Evolutionary conservation across 2,888 invertebrate species (phyloP).

Genomic region (Drosophila vallismaia): DNA sequence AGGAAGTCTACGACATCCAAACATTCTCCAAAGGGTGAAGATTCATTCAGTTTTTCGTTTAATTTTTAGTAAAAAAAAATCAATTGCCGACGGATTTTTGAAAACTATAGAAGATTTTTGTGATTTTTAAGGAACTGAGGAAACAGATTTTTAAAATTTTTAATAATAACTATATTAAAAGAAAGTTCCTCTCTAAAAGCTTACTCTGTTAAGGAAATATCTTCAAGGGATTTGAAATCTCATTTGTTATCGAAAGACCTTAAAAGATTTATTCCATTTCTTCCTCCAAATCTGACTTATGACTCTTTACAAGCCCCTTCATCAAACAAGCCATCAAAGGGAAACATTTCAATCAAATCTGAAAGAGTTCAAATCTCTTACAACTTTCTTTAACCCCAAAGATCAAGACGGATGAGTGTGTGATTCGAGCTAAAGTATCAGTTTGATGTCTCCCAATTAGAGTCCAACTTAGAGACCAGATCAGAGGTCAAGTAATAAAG

Average conservation of each 20-base stretch:
- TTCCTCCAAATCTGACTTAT: constrained; percentile 33
- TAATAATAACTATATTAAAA: too few species aligned
- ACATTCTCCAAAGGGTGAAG: background rate
- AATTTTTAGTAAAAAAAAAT: background rate
- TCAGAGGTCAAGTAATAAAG: constrained; percentile 58
- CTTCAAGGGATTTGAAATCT: too few species aligned
- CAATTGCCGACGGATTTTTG: background rate
- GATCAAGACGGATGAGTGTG: constrained; percentile 16
- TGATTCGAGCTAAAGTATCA: constrained; percentile 51
- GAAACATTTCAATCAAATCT: constrained; percentile 50
- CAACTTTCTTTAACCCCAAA: constrained; percentile 67
- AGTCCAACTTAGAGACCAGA: constrained; percentile 31
- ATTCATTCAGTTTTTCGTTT: background rate
- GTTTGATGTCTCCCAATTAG: constrained; percentile 68
- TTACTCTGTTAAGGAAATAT: too few species aligned
- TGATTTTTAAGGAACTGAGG: too few species aligned
- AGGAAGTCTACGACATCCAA: background rate
- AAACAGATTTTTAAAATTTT: too few species aligned
- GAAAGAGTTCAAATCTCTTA: constrained; percentile 53
- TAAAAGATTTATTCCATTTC: background rate
- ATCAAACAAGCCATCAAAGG: background rate
- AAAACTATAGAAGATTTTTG: background rate
- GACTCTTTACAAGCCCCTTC: constrained; percentile 11
- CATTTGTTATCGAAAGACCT: too few species aligned
- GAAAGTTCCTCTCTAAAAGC: too few species aligned